Percentiles rank a stretch among this genome's conserved stretches.
Conservation (phyloP, 2,113 vertebrate genomes). For the Tragulus kanchil region DNA sequence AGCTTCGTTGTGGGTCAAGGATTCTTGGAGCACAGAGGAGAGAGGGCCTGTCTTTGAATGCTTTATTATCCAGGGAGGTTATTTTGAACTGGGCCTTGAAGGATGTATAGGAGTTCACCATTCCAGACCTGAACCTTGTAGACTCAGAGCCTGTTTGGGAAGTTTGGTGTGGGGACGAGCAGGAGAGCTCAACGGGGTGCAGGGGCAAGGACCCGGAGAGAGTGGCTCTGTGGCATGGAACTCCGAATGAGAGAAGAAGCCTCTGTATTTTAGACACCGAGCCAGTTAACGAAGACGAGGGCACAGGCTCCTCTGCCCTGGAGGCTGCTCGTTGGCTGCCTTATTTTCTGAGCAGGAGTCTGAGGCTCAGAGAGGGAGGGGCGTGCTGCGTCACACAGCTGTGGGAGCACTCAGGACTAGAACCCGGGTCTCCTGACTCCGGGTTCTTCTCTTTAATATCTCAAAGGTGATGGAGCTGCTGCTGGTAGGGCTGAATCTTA, state of each 20-base stretch:
- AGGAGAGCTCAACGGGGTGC: too few species aligned
- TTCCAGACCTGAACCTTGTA: background rate
- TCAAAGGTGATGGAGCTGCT: background rate
- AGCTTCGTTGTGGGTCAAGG: background rate
- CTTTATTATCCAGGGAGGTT: background rate
- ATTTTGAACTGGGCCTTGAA: constrained; percentile 4
- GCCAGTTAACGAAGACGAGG: background rate
- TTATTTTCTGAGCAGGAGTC: background rate
- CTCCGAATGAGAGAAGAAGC: background rate
- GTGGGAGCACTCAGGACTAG: background rate
- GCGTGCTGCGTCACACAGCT: background rate
- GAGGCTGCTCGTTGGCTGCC: background rate
- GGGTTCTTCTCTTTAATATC: background rate
- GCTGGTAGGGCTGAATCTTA: background rate
- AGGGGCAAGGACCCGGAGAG: background rate
- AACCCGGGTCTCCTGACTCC: background rate
- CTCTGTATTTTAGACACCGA: background rate
- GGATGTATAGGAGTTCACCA: background rate
- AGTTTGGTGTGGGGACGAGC: background rate
- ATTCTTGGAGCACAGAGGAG: background rate
- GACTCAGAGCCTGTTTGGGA: background rate
- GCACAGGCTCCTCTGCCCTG: background rate
- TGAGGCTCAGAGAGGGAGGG: background rate
- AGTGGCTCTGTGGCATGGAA: background rate
- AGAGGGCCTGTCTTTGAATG: background rate